Conservation (phyloP, 2,113 vertebrate species). For the Oreotragus oreotragus region DNA sequence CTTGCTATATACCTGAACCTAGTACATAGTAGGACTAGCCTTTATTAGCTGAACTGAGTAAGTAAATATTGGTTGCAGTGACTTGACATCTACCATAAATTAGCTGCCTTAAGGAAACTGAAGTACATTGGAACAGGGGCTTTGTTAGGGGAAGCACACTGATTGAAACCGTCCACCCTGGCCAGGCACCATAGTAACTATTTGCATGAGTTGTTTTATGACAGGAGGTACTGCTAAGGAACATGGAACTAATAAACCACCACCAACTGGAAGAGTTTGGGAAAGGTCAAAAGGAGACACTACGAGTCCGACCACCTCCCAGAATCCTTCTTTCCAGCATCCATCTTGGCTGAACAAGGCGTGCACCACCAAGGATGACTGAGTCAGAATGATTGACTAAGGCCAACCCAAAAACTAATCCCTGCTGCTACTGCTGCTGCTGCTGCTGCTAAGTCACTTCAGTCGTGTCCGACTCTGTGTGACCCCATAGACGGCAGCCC, state of each 20-base stretch:
- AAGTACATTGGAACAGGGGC: not conserved
- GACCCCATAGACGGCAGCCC: no score
- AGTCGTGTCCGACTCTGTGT: no score
- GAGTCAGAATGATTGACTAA: not conserved
- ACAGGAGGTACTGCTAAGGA: not conserved
- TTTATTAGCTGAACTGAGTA: not conserved
- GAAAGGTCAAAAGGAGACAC: not conserved
- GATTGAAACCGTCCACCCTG: not conserved
- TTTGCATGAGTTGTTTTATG: not conserved
- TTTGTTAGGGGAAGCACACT: not conserved
- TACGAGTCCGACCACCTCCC: not conserved
- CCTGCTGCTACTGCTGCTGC: no score
- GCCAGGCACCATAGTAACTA: not conserved
- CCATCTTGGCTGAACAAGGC: not conserved
- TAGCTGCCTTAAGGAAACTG: not conserved
- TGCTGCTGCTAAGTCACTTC: no score
- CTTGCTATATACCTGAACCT: not conserved
- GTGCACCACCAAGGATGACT: not conserved
- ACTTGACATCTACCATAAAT: not conserved
- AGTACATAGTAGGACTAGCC: not conserved
- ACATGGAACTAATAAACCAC: not conserved
- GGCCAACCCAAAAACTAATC: not conserved
- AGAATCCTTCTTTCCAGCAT: not conserved
- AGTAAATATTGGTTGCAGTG: constrained; percentile 1
- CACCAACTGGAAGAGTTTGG: not conserved